Percentiles rank a stretch among this genome's conserved stretches.
These are phyloP conservation scores for Erebia epiphron DNA, from an alignment of 2,888 invertebrate genomes.

Conservation along the genomic window DNA sequence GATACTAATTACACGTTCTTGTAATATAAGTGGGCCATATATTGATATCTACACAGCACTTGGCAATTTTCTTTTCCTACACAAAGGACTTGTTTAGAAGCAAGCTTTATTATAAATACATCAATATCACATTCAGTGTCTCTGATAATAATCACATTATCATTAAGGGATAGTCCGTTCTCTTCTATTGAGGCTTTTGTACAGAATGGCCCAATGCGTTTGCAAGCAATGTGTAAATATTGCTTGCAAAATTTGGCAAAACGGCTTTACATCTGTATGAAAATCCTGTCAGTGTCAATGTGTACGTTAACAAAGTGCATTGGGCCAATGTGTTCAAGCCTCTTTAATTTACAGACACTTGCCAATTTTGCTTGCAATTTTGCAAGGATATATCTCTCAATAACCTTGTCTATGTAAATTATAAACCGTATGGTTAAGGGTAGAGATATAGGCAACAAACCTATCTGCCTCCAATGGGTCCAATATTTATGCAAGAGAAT, in stretches of 20 bases:
- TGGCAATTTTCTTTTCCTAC: conserved; percentile 5
- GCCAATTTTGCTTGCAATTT: conserved; percentile 29
- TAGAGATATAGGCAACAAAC: conserved; percentile 29
- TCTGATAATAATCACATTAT: conserved; percentile 7
- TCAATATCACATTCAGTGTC: conserved; percentile 29
- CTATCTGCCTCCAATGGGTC: conserved; percentile 7
- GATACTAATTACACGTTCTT: conserved; percentile 32
- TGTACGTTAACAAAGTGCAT: too few relatives aligned
- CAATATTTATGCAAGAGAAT: conserved; percentile 24
- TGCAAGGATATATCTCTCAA: conserved; percentile 25
- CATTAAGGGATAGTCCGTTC: not conserved
- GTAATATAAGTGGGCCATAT: conserved; percentile 23
- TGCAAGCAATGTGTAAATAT: too few relatives aligned
- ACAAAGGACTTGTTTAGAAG: conserved; percentile 30
- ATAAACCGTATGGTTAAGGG: conserved; percentile 14
- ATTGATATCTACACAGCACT: conserved; percentile 15
- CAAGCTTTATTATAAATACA: conserved; percentile 34
- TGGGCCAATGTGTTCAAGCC: too few relatives aligned
- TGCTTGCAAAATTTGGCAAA: too few relatives aligned
- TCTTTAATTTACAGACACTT: conserved; percentile 4
- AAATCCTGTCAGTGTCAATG: too few relatives aligned
- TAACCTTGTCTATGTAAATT: conserved; percentile 15
- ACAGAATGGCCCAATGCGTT: too few relatives aligned
- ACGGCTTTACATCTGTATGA: too few relatives aligned
- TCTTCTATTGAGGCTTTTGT: not conserved